Conservation (phyloP, 2,113 vertebrate species). For the Chrysemys picta region DNA sequence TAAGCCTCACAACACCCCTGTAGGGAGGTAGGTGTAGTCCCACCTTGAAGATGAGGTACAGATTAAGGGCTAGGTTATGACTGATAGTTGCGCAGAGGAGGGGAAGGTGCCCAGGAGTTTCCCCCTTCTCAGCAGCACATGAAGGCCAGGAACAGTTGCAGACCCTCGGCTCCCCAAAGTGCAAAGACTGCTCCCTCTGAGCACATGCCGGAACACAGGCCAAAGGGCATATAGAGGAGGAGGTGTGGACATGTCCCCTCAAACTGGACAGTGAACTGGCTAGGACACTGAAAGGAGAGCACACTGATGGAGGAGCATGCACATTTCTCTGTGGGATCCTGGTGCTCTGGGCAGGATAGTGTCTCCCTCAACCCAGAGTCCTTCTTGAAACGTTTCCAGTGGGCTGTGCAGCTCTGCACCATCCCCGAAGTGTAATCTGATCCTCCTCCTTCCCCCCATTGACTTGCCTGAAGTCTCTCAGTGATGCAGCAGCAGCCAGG, state of each 20-base stretch:
- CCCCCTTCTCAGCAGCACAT: not conserved
- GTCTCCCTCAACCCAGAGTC: rapidly evolving
- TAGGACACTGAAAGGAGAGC: not conserved
- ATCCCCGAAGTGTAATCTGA: not conserved
- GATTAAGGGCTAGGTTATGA: not conserved
- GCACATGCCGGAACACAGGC: not conserved
- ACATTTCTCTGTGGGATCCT: not conserved
- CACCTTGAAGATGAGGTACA: not conserved
- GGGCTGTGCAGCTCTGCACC: not conserved
- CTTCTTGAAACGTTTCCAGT: rapidly evolving
- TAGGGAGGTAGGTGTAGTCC: not conserved
- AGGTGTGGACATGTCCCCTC: not conserved
- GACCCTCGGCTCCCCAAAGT: not conserved
- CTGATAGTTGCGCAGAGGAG: not conserved
- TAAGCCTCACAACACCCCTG: not conserved
- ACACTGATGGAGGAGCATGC: not conserved
- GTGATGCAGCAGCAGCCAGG: not conserved
- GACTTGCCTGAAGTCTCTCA: rapidly evolving
- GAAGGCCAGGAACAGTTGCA: not conserved
- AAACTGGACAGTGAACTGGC: not conserved
- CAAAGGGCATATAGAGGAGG: not conserved
- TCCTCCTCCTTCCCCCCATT: too few relatives aligned
- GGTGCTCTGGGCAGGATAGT: not conserved
- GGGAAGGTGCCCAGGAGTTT: not conserved
- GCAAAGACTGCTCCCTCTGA: not conserved